Evolutionary conservation across 2,797 vertebrate species (phyloP), one percentile per base, ranked within the genome.

Genomic region (Xiphorhynchus erythropygius): DNA sequence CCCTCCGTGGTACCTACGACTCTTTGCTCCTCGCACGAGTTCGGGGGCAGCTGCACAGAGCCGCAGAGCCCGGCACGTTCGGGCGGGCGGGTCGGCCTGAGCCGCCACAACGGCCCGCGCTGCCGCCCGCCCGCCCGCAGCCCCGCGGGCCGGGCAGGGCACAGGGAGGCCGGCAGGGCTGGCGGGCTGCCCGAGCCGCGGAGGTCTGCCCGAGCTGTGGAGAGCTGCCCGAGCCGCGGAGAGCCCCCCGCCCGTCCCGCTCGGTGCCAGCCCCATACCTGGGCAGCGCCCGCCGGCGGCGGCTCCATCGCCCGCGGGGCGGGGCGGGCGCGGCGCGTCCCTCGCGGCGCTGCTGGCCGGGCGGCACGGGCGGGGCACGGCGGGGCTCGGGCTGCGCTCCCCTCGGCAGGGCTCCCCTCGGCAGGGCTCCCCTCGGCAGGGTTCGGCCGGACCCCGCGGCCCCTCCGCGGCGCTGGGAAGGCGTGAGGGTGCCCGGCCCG

Each of bases 231-330:
- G 41, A 41, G 16, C 21, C 55, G 28, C 8, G 3, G 30, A 46
- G 5, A 65, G 50, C 11, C 19, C 42, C 25, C 21, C 71, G 1
- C 41, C 41, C 41, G 41, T 41, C 41, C 41, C 39, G 39, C 49
- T 71, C 9, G 9, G 10, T 11, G 19, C 18, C 53, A 7, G 44
- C 18, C 19, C 60, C 60, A 28, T 96, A 96, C 96, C 96, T 91
- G 89, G 3, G 7, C 78, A 49, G 74, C n/a, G 11, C 62, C 23
- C 25, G 32, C 30, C 13, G 73, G 5, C 49, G 11, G 56, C 18
- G 37, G 69, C 69, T 88, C 93, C 85, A 89, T 93, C 17, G 65
- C 47, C 25, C 21, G 46, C 62, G 33, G 50, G 46, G 10, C 21
- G 44, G 32, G 41, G 22, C 5, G 8, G 11, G 27, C 19, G 16